phyloP scores from a whole-genome alignment of 1,140 invertebrate species.

The Adelges cooleyi region DNA sequence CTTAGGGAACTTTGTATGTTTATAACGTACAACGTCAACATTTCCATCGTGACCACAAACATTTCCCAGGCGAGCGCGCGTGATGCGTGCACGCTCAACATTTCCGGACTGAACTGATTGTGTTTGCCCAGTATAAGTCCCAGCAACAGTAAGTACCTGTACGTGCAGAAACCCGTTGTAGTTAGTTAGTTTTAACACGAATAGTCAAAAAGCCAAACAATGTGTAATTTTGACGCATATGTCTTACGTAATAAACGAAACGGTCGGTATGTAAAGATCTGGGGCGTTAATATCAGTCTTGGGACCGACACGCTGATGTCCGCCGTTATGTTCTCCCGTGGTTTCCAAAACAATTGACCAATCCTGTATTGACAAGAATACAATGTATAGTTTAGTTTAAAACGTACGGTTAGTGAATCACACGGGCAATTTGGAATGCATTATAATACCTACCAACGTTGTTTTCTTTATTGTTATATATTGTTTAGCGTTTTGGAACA shows the following conservation, averaged over 20 bases:
- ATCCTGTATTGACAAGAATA: too few species aligned
- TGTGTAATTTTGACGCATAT: too few species aligned
- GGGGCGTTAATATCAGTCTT: constrained; percentile 6
- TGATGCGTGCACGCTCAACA: constrained; percentile 12
- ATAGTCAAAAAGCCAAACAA: too few species aligned
- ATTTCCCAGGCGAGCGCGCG: constrained; percentile 3
- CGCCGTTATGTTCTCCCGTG: neutral
- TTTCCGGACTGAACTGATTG: neutral
- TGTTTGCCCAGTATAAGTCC: constrained; percentile 18
- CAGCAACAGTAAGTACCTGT: constrained; percentile 10
- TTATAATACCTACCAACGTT: too few species aligned
- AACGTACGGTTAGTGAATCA: too few species aligned
- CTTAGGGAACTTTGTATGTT: constrained; percentile 17
- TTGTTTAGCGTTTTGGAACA: too few species aligned
- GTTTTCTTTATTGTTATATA: too few species aligned
- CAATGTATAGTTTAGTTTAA: too few species aligned
- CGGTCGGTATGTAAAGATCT: constrained; percentile 16
- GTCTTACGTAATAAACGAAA: constrained; percentile 13
- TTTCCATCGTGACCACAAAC: neutral
- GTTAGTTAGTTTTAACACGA: too few species aligned
- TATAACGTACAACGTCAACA: constrained; percentile 4
- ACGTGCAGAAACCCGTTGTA: too few species aligned
- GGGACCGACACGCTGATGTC: neutral
- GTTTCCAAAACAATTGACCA: constrained; percentile 1
- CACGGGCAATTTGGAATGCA: too few species aligned